Evolutionary conservation across 2,797 vertebrate species (phyloP).

Genomic region (Ctenopoma kingsleyae): DNA sequence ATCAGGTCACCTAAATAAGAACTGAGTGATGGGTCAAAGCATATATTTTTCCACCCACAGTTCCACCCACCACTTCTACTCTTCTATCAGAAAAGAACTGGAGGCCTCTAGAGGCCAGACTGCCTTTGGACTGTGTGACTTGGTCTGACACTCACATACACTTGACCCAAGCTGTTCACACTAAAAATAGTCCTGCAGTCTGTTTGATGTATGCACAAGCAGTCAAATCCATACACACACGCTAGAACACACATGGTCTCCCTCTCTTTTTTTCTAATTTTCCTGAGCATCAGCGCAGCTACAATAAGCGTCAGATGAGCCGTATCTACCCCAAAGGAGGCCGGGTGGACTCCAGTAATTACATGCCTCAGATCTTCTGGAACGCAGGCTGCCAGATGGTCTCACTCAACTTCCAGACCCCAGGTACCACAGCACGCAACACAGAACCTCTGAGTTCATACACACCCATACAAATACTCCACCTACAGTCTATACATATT

Average conservation of each 20-base stretch:
- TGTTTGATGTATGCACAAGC: constrained; percentile 45
- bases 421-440: constrained; percentile 89
- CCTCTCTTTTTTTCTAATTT: constrained; percentile 43
- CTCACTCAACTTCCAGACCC: constrained; percentile 99
- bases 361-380: constrained; percentile 99
- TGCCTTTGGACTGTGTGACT: constrained; percentile 53
- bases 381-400: constrained; percentile 99
- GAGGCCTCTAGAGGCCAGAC: constrained; percentile 43
- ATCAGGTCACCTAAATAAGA: constrained; percentile 50
- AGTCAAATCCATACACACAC: constrained; percentile 31
- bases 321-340: constrained; percentile 99
- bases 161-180: constrained; percentile 77
- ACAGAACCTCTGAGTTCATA: constrained; percentile 58
- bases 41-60: constrained; percentile 47
- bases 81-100: constrained; percentile 39
- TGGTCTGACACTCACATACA: constrained; percentile 43
- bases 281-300: constrained; percentile 91
- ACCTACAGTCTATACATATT: constrained; percentile 2
- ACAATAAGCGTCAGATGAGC: constrained; percentile 99
- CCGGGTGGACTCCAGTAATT: constrained; percentile 99
- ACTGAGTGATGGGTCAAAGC: constrained; percentile 22
- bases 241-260: constrained; percentile 47
- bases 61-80: constrained; percentile 56
- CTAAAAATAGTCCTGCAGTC: constrained; percentile 78
- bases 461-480: constrained; percentile 16